These are phyloP conservation scores for Botia kubotai DNA, from an alignment of 2,797 vertebrate genomes.

Conservation along the genomic window DNA sequence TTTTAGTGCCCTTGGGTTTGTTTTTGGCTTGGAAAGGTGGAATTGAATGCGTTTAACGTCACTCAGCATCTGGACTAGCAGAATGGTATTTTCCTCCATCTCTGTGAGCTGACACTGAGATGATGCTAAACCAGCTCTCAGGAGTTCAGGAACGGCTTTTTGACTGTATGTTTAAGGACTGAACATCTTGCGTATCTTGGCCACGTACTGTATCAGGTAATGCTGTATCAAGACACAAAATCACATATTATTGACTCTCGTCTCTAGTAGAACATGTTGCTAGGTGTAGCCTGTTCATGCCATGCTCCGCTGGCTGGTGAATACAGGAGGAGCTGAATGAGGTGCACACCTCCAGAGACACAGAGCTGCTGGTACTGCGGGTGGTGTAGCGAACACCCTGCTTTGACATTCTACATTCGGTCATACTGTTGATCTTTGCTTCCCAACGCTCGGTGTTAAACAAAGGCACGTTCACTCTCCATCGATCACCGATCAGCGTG, in stretches of 20 bases:
- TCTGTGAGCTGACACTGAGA: conserved; percentile 73
- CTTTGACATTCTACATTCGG: conserved; percentile 4
- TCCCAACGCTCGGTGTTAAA: conserved; percentile 10
- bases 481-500: conserved; percentile 2
- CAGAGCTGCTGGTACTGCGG: too few species aligned
- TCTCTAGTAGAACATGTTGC: neutral
- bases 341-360: conserved; percentile 36
- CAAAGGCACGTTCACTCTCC: conserved; percentile 20
- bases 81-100: conserved; percentile 65
- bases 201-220: too few species aligned
- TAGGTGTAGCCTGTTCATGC: conserved; percentile 42
- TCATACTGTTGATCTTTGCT: conserved; percentile 25
- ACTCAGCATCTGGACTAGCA: conserved; percentile 47
- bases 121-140: conserved; percentile 68
- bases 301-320: conserved; percentile 41
- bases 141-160: neutral
- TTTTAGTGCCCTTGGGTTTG: conserved; percentile 37
- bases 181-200: conserved; percentile 2
- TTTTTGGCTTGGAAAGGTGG: conserved; percentile 34
- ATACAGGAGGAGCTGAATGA: conserved; percentile 44
- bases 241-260: neutral
- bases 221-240: neutral
- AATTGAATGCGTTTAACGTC: conserved; percentile 39
- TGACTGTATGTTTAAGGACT: conserved; percentile 23
- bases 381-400: neutral